phyloP scores from a whole-genome alignment of 2,888 invertebrate genomes.

The Thumatha senex region DNA sequence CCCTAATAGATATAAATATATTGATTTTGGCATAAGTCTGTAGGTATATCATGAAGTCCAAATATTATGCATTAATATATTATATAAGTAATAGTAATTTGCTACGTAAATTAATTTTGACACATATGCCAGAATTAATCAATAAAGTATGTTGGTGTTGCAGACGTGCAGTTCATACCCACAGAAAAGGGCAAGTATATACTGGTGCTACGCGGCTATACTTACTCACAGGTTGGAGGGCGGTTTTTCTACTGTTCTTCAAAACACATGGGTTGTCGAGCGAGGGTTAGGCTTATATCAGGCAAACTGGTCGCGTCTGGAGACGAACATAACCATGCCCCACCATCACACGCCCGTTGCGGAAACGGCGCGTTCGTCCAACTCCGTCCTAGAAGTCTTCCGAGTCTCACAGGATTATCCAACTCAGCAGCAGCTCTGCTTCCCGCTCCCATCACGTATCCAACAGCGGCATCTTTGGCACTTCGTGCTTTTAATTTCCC shows the following conservation, averaged over 20 bases:
- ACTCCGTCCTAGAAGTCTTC: constrained; percentile 59
- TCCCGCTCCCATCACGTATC: constrained; percentile 57
- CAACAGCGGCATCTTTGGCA: constrained; percentile 60
- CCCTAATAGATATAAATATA: too few relatives aligned
- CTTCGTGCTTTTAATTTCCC: constrained; percentile 70
- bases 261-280: constrained; percentile 76
- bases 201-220: constrained; percentile 73
- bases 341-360: constrained; percentile 76
- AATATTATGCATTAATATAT: too few relatives aligned
- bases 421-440: constrained; percentile 46
- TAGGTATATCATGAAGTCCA: too few relatives aligned
- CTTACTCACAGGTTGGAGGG: constrained; percentile 79
- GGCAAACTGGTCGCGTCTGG: constrained; percentile 71
- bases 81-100: too few relatives aligned
- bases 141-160: constrained; percentile 45
- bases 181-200: constrained; percentile 79
- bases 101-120: not conserved
- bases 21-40: too few relatives aligned
- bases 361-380: constrained; percentile 77
- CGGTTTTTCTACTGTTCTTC: constrained; percentile 79
- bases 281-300: constrained; percentile 65
- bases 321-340: constrained; percentile 73
- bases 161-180: constrained; percentile 80
- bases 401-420: constrained; percentile 32
- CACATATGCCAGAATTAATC: constrained; percentile 14